These are phyloP conservation scores for Darevskia nairensis DNA, from an alignment of 2,797 vertebrate species.

Conservation along the genomic window DNA sequence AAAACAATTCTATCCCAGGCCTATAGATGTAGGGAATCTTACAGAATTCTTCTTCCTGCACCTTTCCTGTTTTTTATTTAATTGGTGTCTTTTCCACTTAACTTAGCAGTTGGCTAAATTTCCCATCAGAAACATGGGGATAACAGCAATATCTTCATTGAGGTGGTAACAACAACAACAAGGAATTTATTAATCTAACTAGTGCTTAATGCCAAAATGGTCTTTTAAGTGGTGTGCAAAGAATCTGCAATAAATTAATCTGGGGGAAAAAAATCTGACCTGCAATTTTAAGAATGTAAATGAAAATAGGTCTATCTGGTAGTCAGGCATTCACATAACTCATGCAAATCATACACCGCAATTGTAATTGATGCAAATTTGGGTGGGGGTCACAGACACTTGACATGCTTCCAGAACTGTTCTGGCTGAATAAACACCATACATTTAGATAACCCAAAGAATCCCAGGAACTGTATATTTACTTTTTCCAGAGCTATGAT, in stretches of 20 bases:
- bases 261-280: no score
- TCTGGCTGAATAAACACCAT: no score
- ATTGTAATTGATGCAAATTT: not conserved
- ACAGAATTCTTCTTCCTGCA: not conserved
- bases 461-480: no score
- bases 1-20: not conserved
- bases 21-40: not conserved
- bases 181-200: no score
- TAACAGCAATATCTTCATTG: not conserved
- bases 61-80: not conserved
- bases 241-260: no score
- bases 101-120: not conserved
- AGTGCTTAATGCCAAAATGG: no score
- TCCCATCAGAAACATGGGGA: not conserved
- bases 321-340: not conserved
- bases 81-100: not conserved
- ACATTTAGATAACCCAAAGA: no score
- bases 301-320: not conserved
- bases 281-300: no score
- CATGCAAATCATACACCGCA: not conserved
- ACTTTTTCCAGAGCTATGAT: no score
- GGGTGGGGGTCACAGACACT: not conserved
- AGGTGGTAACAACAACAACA: not conserved
- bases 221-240: no score
- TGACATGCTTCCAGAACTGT: not conserved